Percentiles rank a stretch among this genome's conserved stretches.
Evolutionary conservation across 2,797 vertebrate species (phyloP).

Genomic region (Petrocephalus sullivani): DNA sequence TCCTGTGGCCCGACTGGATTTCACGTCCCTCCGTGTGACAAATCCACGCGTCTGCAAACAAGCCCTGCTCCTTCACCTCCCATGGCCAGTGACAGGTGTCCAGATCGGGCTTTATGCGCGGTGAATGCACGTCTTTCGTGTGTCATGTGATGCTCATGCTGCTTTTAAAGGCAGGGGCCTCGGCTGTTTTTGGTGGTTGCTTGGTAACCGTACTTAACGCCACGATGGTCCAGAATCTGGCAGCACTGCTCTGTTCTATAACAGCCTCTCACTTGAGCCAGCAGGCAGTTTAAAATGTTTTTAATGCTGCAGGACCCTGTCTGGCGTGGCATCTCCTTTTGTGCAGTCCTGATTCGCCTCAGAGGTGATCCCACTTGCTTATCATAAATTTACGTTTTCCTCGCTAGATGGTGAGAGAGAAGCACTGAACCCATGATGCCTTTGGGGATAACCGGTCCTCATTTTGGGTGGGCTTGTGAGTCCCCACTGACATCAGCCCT

Average conservation of each 20-base stretch:
- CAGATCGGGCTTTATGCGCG: background rate
- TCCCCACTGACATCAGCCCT: background rate
- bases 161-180: background rate
- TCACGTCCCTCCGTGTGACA: background rate
- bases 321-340: background rate
- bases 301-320: background rate
- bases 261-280: background rate
- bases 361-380: constrained; percentile 45
- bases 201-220: background rate
- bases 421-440: background rate
- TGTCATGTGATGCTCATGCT: background rate
- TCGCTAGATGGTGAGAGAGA: constrained; percentile 51
- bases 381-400: constrained; percentile 50
- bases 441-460: constrained; percentile 24
- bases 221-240: background rate
- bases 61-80: background rate
- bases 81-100: background rate
- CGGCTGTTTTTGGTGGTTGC: background rate
- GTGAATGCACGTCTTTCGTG: background rate
- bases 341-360: constrained; percentile 50
- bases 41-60: background rate
- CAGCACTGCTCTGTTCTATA: background rate
- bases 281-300: background rate
- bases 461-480: constrained; percentile 17
- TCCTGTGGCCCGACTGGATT: background rate